Evolutionary conservation across 2,888 invertebrate genomes (phyloP).

Genomic region (Pomacea canaliculata): DNA sequence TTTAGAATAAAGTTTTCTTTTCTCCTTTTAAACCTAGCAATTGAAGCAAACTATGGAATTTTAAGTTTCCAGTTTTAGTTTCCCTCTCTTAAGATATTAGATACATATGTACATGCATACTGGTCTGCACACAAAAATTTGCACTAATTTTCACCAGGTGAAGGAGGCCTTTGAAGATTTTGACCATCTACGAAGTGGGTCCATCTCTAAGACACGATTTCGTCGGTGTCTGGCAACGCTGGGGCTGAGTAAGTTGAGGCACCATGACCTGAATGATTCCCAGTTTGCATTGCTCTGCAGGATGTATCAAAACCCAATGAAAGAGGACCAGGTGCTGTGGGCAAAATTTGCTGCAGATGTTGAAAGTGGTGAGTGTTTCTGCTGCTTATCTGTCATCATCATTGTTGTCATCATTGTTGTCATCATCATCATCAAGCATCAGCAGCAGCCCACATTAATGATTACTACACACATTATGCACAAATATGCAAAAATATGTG

Average conservation of each 20-base stretch:
- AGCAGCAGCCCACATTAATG: too few relatives aligned
- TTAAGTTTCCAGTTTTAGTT: too few relatives aligned
- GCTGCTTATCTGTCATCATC: neutral
- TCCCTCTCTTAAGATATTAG: too few relatives aligned
- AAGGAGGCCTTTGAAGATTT: conserved; percentile 68
- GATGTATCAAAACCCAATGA: conserved; percentile 60
- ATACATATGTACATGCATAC: too few relatives aligned
- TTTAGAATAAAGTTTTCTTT: too few relatives aligned
- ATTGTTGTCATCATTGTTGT: too few relatives aligned
- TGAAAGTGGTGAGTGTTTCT: conserved; percentile 61
- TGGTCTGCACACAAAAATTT: too few relatives aligned
- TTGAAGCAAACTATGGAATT: too few relatives aligned
- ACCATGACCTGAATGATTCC: conserved; percentile 63
- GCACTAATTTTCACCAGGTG: conserved; percentile 45
- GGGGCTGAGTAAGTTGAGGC: conserved; percentile 66
- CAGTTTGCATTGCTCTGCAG: conserved; percentile 63
- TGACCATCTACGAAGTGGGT: conserved; percentile 66
- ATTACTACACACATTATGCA: too few relatives aligned
- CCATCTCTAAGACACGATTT: conserved; percentile 67
- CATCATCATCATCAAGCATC: neutral
- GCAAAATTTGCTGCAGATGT: conserved; percentile 65
- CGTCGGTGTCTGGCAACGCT: conserved; percentile 62
- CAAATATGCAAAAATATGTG: too few relatives aligned
- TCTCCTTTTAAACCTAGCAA: too few relatives aligned
- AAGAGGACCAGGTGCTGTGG: conserved; percentile 64